Evolutionary conservation across 1,140 invertebrate species (phyloP), one percentile per base, ranked within the genome.

Genomic region (Cydia splendana): DNA sequence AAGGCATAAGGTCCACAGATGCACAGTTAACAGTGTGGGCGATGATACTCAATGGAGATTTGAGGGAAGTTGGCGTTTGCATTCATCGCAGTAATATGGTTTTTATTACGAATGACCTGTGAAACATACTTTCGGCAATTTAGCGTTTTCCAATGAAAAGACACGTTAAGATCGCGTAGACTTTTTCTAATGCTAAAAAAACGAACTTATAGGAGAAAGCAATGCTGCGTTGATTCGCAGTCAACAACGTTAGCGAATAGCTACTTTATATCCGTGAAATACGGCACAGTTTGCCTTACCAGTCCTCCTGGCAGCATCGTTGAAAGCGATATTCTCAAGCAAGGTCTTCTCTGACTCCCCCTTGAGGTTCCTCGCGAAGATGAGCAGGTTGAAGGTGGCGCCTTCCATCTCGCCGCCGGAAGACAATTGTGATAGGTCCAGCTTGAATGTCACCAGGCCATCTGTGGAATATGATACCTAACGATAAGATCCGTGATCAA

Each of bases 361-460:
- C 90, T 98, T 98, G 45, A 96, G 95, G 93, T 98, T 98, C 80
- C 95, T 95, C 51, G 97, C 96, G 88, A 98, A 98, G 76, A 97
- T 95, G 73, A 97, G 94, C 73, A 98, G 94, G 81, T 96, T 95
- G 77, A 97, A 94, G 30, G 95, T 95, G 76, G 95, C 94, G 15
- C 93, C 89, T 81, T 87, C 86, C 15, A 77, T 93, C 77, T 94
- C 94, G 30, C 94, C 93, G 73, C 91, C 93, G n/a, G 95, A 93
- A 75, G 95, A 93, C 65, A 97, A 93, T 78, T 96, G 95, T 9
- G 94, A 88, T 28, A 96, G 92, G 51, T 96, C 95, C 79, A 97
- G 94, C 75, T 95, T 95, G 88, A 97, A 97, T 28, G 96, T 82
- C 12, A 85, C 90, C n/a, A 91, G 77, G 5, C 91, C 90, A 84